A percentile compares a stretch with the other conserved stretches of the same genome.
phyloP scores from a whole-genome alignment of 1,140 invertebrate species.

The Drosophila tristis region DNA sequence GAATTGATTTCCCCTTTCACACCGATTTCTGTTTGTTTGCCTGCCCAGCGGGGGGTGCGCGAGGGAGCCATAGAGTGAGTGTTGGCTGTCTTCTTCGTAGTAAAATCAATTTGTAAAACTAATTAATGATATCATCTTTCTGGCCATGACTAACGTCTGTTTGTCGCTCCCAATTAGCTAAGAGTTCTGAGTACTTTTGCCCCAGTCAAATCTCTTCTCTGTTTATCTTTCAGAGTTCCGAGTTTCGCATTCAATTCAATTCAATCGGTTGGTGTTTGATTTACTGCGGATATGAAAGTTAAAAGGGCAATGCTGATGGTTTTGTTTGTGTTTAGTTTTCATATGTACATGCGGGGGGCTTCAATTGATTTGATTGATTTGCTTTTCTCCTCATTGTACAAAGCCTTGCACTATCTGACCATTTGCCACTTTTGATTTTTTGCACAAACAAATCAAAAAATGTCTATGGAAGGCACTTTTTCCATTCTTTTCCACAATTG shows the following conservation, averaged over 20 bases:
- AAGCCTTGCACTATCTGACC: slow-evolving; percentile 16
- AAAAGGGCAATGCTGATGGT: slow-evolving; percentile 11
- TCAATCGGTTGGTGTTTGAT: no score
- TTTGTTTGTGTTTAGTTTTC: slow-evolving; percentile 48
- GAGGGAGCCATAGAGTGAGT: neutral
- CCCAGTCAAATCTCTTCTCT: neutral
- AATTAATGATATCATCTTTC: slow-evolving; percentile 51
- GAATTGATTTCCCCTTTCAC: slow-evolving; percentile 29
- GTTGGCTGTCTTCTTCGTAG: neutral
- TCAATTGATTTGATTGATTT: slow-evolving; percentile 69
- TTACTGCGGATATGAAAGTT: slow-evolving; percentile 3
- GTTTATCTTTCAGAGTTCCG: slow-evolving; percentile 4
- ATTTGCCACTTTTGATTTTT: slow-evolving; percentile 68
- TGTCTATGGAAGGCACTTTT: slow-evolving; percentile 24
- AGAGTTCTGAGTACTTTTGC: slow-evolving; percentile 25
- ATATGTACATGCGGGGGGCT: slow-evolving; percentile 28
- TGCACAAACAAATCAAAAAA: slow-evolving; percentile 57
- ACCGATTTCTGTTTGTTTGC: neutral
- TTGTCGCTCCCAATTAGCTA: slow-evolving; percentile 46
- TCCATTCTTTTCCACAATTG: slow-evolving; percentile 40
- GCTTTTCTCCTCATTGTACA: neutral
- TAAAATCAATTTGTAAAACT: slow-evolving; percentile 51
- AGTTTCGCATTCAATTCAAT: neutral
- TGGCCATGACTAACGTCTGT: slow-evolving; percentile 8
- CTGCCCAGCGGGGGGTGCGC: slow-evolving; percentile 3